phyloP scores from a whole-genome alignment of 2,888 invertebrate genomes.

The Octonoba sinensis region DNA sequence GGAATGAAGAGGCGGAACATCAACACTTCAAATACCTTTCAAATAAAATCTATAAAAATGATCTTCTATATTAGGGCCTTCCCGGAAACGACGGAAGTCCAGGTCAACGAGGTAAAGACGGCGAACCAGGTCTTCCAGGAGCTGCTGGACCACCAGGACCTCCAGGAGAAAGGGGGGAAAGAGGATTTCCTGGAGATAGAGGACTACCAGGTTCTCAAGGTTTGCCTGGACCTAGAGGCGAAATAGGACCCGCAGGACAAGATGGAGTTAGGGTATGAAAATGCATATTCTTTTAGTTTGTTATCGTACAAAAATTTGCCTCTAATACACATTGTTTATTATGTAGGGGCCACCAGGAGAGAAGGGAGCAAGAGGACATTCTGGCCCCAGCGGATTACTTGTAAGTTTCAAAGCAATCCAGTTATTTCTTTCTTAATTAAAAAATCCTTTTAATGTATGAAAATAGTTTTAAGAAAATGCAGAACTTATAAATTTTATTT shows the following conservation, averaged over 20 bases:
- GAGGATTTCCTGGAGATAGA: slow-evolving; percentile 68
- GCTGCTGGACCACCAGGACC: slow-evolving; percentile 74
- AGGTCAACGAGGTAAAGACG: slow-evolving; percentile 85
- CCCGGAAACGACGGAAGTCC: slow-evolving; percentile 82
- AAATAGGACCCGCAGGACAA: slow-evolving; percentile 68
- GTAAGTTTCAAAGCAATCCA: slow-evolving; percentile 68
- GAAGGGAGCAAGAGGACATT: slow-evolving; percentile 80
- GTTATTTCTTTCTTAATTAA: not conserved
- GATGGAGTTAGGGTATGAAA: slow-evolving; percentile 68
- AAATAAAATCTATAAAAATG: not conserved
- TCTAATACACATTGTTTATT: slow-evolving; percentile 28
- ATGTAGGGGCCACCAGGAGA: slow-evolving; percentile 72
- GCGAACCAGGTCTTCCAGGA: slow-evolving; percentile 81
- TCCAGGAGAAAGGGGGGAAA: slow-evolving; percentile 67
- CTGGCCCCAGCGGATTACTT: slow-evolving; percentile 80
- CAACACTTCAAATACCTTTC: too few relatives aligned
- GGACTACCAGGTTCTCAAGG: slow-evolving; percentile 73
- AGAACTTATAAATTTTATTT: too few relatives aligned
- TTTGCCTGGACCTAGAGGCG: slow-evolving; percentile 76
- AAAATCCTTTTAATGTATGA: not conserved
- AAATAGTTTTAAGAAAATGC: too few relatives aligned
- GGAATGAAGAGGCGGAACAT: too few relatives aligned
- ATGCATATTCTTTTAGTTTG: not conserved
- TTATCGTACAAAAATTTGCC: not conserved
- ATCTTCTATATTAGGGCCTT: slow-evolving; percentile 75